Conservation (phyloP, 2,797 vertebrate species). For the Pteronotus mesoamericanus region DNA sequence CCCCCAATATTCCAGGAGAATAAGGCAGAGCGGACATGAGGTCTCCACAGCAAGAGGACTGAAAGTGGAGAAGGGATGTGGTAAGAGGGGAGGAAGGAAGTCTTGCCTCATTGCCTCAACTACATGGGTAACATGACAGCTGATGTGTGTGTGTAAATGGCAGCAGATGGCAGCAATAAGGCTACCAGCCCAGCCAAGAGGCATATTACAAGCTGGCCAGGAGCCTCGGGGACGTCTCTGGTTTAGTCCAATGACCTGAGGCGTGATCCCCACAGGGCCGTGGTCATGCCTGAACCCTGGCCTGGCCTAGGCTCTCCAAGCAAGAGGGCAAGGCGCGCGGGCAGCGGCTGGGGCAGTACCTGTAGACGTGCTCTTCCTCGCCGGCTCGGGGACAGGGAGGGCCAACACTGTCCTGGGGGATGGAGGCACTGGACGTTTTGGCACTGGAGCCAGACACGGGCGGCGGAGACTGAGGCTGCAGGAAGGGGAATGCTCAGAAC, state of each 20-base stretch:
- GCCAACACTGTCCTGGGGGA: conserved; percentile 86
- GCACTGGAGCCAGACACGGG: conserved; percentile 82
- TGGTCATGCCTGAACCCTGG: background rate
- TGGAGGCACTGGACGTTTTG: conserved; percentile 83
- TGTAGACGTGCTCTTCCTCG: conserved; percentile 99
- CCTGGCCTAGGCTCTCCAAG: background rate
- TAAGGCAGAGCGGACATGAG: accelerated
- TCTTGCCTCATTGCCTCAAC: conserved; percentile 24
- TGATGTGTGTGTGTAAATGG: accelerated
- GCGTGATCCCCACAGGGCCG: background rate
- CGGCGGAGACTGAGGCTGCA: conserved; percentile 82
- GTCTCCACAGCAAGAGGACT: background rate
- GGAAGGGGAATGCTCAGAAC: conserved; percentile 49
- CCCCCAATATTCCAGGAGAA: background rate
- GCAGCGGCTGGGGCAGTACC: conserved; percentile 79
- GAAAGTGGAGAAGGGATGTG: background rate
- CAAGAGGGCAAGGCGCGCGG: accelerated
- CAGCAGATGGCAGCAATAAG: background rate
- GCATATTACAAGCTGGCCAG: background rate
- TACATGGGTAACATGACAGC: background rate
- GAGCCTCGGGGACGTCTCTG: background rate
- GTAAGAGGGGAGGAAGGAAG: conserved; percentile 33
- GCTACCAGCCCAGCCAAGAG: background rate
- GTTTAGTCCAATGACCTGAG: background rate
- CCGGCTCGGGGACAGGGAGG: conserved; percentile 83